Evolutionary conservation across 2,113 vertebrate species (phyloP).

Genomic region (Serinus canaria): DNA sequence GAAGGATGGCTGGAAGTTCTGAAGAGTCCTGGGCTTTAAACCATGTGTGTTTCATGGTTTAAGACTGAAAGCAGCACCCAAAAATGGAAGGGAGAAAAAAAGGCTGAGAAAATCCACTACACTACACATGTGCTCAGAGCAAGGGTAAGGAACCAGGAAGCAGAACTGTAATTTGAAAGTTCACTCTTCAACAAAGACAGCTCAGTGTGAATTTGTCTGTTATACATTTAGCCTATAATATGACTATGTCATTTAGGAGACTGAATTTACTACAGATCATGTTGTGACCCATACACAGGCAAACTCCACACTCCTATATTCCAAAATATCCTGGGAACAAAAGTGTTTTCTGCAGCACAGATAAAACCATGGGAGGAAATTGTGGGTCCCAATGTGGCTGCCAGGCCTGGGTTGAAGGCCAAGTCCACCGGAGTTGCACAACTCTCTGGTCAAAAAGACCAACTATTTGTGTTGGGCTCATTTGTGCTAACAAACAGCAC

Average conservation of each 20-base stretch:
- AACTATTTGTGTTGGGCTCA: neutral
- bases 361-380: constrained; percentile 21
- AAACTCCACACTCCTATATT: neutral
- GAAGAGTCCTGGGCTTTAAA: neutral
- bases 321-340: neutral
- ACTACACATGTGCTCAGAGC: neutral
- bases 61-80: neutral
- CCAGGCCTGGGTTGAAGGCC: constrained; percentile 1
- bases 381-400: neutral
- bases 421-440: neutral
- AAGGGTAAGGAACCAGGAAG: neutral
- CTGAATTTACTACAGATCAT: neutral
- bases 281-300: neutral
- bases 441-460: neutral
- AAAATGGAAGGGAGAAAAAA: neutral
- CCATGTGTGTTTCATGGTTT: neutral
- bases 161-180: neutral
- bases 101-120: neutral
- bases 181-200: neutral
- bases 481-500: neutral
- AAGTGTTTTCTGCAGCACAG: neutral
- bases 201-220: neutral
- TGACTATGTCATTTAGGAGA: neutral
- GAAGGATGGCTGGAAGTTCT: neutral
- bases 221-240: neutral